Base-by-base conservation (phyloP, 2,113 vertebrate species). In the Phyllopteryx taeniolatus region DNA sequence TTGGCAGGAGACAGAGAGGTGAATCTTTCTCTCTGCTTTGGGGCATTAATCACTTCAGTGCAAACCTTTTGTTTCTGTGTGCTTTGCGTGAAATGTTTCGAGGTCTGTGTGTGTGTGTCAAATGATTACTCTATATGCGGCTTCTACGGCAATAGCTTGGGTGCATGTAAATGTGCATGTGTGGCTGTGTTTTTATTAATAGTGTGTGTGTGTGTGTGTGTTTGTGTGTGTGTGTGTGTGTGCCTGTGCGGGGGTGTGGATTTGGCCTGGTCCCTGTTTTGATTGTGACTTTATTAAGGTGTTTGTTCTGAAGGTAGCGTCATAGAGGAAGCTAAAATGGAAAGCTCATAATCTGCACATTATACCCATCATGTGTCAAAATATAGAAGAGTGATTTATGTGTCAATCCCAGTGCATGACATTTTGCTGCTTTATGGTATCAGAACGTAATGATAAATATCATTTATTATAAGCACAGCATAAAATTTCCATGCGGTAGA, bases 221-320 rank as follows among this genome's bases (percentile, higher is more conserved):
- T 76, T 74, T 77, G 73, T 75, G 19, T 71, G 31, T 73, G 12
- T 66, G 77, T 73, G 77, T 53, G 31, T 42, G 49, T 43, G 31
- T 61, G 53, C 49, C n/a, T 72, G 43, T 81, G 70, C 83, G 80
- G 73, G 76, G 17, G 92, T 91, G 91, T 93, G 92, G 94, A 94
- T 95, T 93, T 91, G 92, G 92, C 91, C 92, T 89, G 94, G 88
- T 94, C 93, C 93, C 94, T 92, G 93, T 94, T 92, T 91, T 92
- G 93, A 92, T 90, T 91, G 85, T 89, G 94, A 91, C 88, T 94
- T 93, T 93, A 91, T 91, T 86, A 83, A 85, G 81, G 76, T 85
- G 79, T 85, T 86, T 87, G 77, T 88, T 84, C 67, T 76, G 73
- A 83, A 81, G 80, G 80, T 78, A 79, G 69, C 78, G 46, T 81